These are phyloP conservation scores for Gymnobelideus leadbeateri DNA, from an alignment of 2,113 vertebrate genomes.

Conservation along the genomic window DNA sequence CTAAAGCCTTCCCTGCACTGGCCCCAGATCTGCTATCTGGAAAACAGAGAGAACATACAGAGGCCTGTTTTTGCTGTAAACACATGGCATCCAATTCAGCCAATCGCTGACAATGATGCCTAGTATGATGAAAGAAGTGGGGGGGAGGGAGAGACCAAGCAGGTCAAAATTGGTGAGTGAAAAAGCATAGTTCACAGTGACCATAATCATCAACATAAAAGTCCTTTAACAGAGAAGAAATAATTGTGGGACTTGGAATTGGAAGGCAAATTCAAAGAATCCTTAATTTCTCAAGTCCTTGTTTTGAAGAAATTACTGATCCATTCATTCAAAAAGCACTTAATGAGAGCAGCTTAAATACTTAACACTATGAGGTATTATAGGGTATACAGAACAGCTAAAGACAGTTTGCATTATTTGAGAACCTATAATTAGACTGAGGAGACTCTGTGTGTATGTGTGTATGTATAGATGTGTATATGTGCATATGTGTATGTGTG, in stretches of 20 bases:
- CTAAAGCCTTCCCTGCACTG: background rate
- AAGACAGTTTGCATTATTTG: slow-evolving; percentile 18
- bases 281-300: slow-evolving; percentile 2
- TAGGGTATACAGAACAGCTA: slow-evolving; percentile 19
- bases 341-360: slow-evolving; percentile 33
- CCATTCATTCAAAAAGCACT: slow-evolving; percentile 50
- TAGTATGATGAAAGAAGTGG: slow-evolving; percentile 7
- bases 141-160: background rate
- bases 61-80: background rate
- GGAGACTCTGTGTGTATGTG: background rate
- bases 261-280: slow-evolving; percentile 5
- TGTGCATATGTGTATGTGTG: too few species aligned
- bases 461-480: too few species aligned
- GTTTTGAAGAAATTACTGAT: slow-evolving; percentile 42
- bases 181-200: slow-evolving; percentile 14
- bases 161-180: background rate
- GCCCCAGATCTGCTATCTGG: background rate
- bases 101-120: background rate
- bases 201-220: background rate
- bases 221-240: slow-evolving; percentile 20
- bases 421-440: slow-evolving; percentile 43
- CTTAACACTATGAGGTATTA: background rate
- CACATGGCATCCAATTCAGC: background rate
- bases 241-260: background rate
- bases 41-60: background rate